A percentile compares a stretch with the other conserved stretches of the same genome.
Evolutionary conservation across 2,113 vertebrate species (phyloP).

Genomic region (Stegastes partitus): DNA sequence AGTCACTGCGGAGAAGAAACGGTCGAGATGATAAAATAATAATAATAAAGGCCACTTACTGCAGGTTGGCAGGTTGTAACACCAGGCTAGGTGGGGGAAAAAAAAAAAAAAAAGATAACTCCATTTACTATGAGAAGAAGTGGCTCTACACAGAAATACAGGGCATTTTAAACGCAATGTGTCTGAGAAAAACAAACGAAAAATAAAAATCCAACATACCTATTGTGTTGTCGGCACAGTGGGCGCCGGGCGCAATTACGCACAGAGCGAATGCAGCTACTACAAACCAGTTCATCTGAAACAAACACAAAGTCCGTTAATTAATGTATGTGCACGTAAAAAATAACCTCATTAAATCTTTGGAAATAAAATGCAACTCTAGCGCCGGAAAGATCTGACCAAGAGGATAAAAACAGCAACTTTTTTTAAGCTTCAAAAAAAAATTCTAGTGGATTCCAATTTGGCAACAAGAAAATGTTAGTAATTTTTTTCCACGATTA

Average conservation of each 20-base stretch:
- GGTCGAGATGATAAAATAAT: neutral
- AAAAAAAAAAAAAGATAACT: neutral
- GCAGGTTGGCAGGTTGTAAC: slow-evolving; percentile 52
- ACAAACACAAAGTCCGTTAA: too few relatives aligned
- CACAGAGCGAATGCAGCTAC: slow-evolving; percentile 24
- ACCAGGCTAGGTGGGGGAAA: slow-evolving; percentile 64
- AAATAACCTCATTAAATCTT: neutral
- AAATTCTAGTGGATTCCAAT: too few relatives aligned
- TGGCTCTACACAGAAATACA: neutral
- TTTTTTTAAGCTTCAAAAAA: too few relatives aligned
- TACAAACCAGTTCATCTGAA: slow-evolving; percentile 52
- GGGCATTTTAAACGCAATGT: too few relatives aligned
- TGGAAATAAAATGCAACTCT: neutral
- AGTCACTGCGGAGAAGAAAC: neutral
- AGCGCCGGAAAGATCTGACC: neutral
- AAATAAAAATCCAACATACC: neutral
- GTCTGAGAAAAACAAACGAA: neutral
- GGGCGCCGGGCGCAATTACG: neutral
- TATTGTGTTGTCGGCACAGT: accelerated
- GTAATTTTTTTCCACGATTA: too few relatives aligned
- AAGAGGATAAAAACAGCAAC: too few relatives aligned
- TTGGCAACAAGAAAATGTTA: too few relatives aligned
- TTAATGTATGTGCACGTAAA: neutral
- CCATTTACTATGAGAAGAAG: neutral
- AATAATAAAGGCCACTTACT: slow-evolving; percentile 53